Base-by-base conservation (phyloP, 53 echinoderm and acorn worm species). In the Holothuria scabra region DNA sequence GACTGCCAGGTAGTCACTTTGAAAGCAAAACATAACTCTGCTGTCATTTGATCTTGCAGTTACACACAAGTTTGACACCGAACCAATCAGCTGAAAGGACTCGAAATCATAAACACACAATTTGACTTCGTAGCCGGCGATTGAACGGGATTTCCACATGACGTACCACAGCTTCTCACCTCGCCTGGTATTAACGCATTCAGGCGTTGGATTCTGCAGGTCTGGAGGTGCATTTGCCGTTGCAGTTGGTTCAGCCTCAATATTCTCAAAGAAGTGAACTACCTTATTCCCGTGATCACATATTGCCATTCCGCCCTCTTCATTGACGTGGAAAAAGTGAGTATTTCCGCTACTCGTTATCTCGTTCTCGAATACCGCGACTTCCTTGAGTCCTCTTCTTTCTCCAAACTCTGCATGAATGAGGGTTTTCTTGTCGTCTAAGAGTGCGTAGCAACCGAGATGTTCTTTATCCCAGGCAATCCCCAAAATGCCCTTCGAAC, bases 401-500 rank as follows among this genome's bases (percentile, higher is more conserved):
- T 35, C 35, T 35, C 35, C 35, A 35, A 35, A 35, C 35, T 35
- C 35, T 35, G 35, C 35, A 35, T 35, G 35, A 35, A 35, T 3
- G 6, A 35, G 35, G 3, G 35, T 35, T 35, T 35, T 35, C 35
- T 6, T 35, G 35, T 35, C 35, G 6, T 24, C 9, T 65, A 65
- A n/a, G 28, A 65, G 31, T 28, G 65, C 65, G 22, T 65, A 65
- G 25, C 65, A 65, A 28, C 65, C 65, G 13, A 29, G 28, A 4
- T 31, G n/a, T 65, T 21, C 28, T 65, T 65, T 31, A 65, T 65
- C 65, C 65, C 65, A 65, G 5, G 65, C 28, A 29, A 65, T 65
- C 28, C 65, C 30, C 28, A 65, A 29, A 13, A 65, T 65, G 35
- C 35, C 35, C 35, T 35, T 35, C 6, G 35, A 6, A 6, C 35